A percentile compares a stretch with the other conserved stretches of the same genome.
Evolutionary conservation across 2,888 invertebrate species (phyloP).

Genomic region (Lepidocyrtoides sp.): DNA sequence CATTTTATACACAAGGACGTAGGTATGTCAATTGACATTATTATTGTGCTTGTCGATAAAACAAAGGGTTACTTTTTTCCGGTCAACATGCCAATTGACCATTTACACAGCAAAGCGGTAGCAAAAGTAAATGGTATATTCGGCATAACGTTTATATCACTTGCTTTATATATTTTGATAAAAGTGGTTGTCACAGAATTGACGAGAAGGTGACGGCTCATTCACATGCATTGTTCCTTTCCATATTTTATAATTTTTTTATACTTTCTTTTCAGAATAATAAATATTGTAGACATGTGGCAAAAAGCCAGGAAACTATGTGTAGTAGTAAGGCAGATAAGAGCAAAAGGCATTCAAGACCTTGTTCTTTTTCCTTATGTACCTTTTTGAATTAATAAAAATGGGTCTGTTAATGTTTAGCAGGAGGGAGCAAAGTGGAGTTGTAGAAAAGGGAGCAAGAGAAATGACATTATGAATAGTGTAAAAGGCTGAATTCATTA

Average conservation of each 20-base stretch:
- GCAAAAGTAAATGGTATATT: not conserved
- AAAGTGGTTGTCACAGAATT: too few relatives aligned
- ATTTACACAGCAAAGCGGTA: not conserved
- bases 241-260: not conserved
- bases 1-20: not conserved
- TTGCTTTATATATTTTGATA: too few relatives aligned
- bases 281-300: not conserved
- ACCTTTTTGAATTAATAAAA: not conserved
- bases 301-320: not conserved
- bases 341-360: not conserved
- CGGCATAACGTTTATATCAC: too few relatives aligned
- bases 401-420: not conserved
- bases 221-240: not conserved
- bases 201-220: not conserved
- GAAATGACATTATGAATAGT: not conserved
- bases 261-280: not conserved
- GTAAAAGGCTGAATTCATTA: slow-evolving; percentile 20
- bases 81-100: slow-evolving; percentile 44
- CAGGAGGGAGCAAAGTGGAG: not conserved
- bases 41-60: slow-evolving; percentile 29
- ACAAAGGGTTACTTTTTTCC: slow-evolving; percentile 32
- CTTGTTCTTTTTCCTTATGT: not conserved
- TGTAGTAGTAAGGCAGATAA: not conserved
- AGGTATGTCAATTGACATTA: slow-evolving; percentile 10
- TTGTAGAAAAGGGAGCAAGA: not conserved